Conservation (phyloP, 2,888 invertebrate species). For the Pristionchus arcanus region DNA sequence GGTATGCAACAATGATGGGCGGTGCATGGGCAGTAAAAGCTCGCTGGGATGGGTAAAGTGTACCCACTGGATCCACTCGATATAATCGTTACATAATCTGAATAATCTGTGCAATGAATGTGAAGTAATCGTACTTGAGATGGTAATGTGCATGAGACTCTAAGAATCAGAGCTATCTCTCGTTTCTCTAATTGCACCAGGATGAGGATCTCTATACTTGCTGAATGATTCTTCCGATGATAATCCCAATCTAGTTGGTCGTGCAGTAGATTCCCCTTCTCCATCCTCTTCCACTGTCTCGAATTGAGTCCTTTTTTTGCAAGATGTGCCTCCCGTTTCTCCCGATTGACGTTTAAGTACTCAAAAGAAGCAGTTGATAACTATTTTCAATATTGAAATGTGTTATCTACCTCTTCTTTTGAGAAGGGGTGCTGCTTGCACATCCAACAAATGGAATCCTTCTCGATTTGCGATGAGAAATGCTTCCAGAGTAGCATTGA, state of each 20-base stretch:
- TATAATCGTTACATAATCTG: conserved; percentile 30
- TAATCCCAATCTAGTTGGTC: conserved; percentile 66
- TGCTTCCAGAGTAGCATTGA: conserved; percentile 85
- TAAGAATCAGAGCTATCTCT: conserved; percentile 61
- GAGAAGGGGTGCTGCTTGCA: conserved; percentile 66
- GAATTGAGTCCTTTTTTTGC: conserved; percentile 62
- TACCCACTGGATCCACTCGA: too few species aligned
- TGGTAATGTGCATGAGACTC: background rate
- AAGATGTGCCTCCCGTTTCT: conserved; percentile 51
- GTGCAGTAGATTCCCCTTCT: conserved; percentile 60
- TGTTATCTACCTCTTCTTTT: conserved; percentile 73
- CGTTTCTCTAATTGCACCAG: conserved; percentile 70
- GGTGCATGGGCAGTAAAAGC: background rate
- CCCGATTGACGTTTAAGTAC: conserved; percentile 57
- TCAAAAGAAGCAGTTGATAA: background rate
- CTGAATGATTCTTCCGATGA: conserved; percentile 59
- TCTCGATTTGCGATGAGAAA: conserved; percentile 86
- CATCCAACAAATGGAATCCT: conserved; percentile 85
- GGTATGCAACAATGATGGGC: background rate
- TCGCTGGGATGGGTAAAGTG: background rate
- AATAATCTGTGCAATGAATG: background rate
- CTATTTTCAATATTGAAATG: background rate
- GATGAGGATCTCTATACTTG: conserved; percentile 69
- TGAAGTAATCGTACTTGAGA: background rate
- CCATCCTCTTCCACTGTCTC: conserved; percentile 68